Evolutionary conservation across 1,140 invertebrate species (phyloP), one percentile per base, ranked within the genome.

Genomic region (Chrysopa pallens): DNA sequence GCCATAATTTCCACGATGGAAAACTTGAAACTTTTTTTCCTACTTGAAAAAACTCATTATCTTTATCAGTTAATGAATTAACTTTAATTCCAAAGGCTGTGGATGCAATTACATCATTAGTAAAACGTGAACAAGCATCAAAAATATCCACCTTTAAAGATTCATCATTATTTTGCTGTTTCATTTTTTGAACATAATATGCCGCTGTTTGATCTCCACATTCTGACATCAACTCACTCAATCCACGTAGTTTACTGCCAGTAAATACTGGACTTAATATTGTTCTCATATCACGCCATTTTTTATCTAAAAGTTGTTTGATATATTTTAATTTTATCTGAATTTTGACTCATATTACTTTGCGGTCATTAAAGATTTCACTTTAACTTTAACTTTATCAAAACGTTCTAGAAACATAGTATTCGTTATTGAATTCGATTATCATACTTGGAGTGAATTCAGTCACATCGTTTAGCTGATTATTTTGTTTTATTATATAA

Each of bases 201-300:
- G 44, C n/a, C n/a, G 33, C 37, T 14, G 45, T 35, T 23, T 38
- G 36, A 14, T 42, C 36, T 1, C 42, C 43, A 42, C 42, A 44
- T 17, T 47, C 42, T 14, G 35, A 40, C 7, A 47, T 39, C 15
- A 45, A 41, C 6, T 48, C 37, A 28, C 61, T 63, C 63, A 69
- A 68, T 41, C 36, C 45, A n/a, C 62, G 59, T 65, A 73, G 69
- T 49, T 72, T 72, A 13, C 65, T 63, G 4, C 61, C 55, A 0
- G 71, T 74, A 39, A 47, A 47, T 11, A 43, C 46, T 17, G 43
- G 46, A 29, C 42, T 44, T 17, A 47, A 38, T 7, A 36, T 42
- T 23, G 39, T 15, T 8, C 46, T 28, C 46, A 47, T 47, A 40
- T 47, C 42, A 13, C 39, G 39, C 46, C 46, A 47, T 42, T 42